A percentile compares a stretch with the other conserved stretches of the same genome.
Conservation (phyloP, 1,140 invertebrate genomes). For the Drosophila ambigua region DNA sequence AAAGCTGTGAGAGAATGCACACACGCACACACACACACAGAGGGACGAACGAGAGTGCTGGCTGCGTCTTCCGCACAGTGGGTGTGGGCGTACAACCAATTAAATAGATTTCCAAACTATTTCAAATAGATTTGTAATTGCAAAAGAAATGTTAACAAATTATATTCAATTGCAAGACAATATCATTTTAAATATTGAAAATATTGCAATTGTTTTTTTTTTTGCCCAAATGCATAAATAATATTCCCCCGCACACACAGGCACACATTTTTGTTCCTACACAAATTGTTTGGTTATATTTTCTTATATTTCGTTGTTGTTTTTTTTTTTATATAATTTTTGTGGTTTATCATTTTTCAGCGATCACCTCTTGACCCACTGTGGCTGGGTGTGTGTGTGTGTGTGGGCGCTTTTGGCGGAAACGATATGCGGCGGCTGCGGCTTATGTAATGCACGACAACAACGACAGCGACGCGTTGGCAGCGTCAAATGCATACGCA, state of each 20-base stretch:
- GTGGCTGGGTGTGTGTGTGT: constrained; percentile 28
- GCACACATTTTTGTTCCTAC: neutral
- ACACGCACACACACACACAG: constrained; percentile 3
- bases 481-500: constrained; percentile 56
- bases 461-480: constrained; percentile 23
- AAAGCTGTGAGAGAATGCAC: constrained; percentile 21
- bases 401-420: constrained; percentile 65
- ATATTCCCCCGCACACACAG: constrained; percentile 3
- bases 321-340: no score
- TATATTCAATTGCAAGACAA: neutral
- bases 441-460: constrained; percentile 66
- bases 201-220: no score
- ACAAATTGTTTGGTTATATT: neutral
- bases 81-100: neutral
- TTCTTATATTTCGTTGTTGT: neutral
- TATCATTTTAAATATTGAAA: neutral
- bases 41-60: neutral
- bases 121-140: no score
- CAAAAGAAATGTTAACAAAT: no score
- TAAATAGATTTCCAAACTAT: no score
- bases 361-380: constrained; percentile 37
- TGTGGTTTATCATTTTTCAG: neutral
- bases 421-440: constrained; percentile 52
- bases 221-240: no score
- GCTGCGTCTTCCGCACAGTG: constrained; percentile 13